Conservation (phyloP, 2,797 vertebrate genomes). For the Streptopelia turtur region DNA sequence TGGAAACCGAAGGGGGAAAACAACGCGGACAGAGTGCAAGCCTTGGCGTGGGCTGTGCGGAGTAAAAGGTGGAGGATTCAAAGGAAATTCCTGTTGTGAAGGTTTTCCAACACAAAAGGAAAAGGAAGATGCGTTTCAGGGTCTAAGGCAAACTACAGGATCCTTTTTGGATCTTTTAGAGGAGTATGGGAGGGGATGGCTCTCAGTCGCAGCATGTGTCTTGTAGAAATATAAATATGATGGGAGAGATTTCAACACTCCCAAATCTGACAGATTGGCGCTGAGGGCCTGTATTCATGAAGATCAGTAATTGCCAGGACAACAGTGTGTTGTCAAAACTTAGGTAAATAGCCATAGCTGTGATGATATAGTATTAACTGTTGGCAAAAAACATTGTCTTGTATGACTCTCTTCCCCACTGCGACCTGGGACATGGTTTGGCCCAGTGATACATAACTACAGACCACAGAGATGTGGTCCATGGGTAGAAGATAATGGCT, state of each 20-base stretch:
- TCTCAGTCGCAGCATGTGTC: background rate
- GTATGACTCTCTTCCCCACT: background rate
- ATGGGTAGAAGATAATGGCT: background rate
- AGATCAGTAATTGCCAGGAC: background rate
- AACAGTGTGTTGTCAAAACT: background rate
- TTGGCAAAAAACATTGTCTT: background rate
- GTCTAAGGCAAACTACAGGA: background rate
- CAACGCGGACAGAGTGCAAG: background rate
- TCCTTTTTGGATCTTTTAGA: background rate
- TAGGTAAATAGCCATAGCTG: background rate
- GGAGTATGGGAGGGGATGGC: background rate
- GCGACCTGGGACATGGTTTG: fast-evolving
- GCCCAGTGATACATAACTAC: background rate
- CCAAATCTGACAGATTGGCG: background rate
- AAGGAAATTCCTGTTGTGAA: background rate
- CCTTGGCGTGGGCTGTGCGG: background rate
- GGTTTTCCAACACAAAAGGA: background rate
- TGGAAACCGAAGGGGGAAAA: background rate
- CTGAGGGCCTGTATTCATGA: background rate
- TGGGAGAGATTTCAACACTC: background rate
- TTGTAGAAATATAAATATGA: background rate
- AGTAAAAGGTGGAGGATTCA: background rate
- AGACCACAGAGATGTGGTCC: background rate
- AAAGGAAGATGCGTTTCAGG: background rate
- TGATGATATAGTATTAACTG: background rate